Conservation (phyloP, 2,797 vertebrate genomes). For the Naso thynnoides region DNA sequence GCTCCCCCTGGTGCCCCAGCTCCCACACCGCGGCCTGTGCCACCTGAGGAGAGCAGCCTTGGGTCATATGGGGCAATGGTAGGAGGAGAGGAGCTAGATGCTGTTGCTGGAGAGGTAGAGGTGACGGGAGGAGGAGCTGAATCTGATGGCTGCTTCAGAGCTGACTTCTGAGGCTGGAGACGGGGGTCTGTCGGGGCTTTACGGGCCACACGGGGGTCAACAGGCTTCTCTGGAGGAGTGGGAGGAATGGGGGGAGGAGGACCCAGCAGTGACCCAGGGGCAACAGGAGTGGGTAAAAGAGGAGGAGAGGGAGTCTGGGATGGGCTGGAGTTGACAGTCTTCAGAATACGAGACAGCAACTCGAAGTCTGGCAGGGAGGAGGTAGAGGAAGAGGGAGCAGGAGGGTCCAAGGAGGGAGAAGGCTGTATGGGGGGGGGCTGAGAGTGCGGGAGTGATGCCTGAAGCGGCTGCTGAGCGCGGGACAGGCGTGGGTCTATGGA, state of each 20-base stretch:
- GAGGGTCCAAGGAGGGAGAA: slow-evolving; percentile 52
- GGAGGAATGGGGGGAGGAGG: slow-evolving; percentile 61
- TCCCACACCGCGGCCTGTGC: slow-evolving; percentile 81
- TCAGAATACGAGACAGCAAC: slow-evolving; percentile 92
- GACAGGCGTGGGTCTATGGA: slow-evolving; percentile 86
- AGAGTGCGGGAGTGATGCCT: slow-evolving; percentile 62
- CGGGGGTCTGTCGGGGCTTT: slow-evolving; percentile 88
- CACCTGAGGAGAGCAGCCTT: slow-evolving; percentile 88
- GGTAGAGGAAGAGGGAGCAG: slow-evolving; percentile 64
- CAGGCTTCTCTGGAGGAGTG: slow-evolving; percentile 84
- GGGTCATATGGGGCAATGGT: slow-evolving; percentile 93
- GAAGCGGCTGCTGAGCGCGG: slow-evolving; percentile 78
- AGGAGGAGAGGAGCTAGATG: slow-evolving; percentile 60
- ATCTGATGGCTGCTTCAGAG: slow-evolving; percentile 74
- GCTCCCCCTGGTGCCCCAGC: slow-evolving; percentile 70
- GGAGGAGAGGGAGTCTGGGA: slow-evolving; percentile 71
- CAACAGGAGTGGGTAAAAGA: slow-evolving; percentile 37
- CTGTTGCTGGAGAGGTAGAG: slow-evolving; percentile 52
- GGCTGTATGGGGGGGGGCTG: slow-evolving; percentile 54
- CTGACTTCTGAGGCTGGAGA: slow-evolving; percentile 85
- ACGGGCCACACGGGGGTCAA: slow-evolving; percentile 88
- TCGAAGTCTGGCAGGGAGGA: slow-evolving; percentile 92
- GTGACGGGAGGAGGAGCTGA: slow-evolving; percentile 46
- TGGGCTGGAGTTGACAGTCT: slow-evolving; percentile 88
- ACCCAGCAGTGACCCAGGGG: slow-evolving; percentile 48